Percentiles rank a stretch among this genome's conserved stretches.
These are phyloP conservation scores for Mus spretus DNA, from an alignment of 2,797 vertebrate species.

Conservation along the genomic window DNA sequence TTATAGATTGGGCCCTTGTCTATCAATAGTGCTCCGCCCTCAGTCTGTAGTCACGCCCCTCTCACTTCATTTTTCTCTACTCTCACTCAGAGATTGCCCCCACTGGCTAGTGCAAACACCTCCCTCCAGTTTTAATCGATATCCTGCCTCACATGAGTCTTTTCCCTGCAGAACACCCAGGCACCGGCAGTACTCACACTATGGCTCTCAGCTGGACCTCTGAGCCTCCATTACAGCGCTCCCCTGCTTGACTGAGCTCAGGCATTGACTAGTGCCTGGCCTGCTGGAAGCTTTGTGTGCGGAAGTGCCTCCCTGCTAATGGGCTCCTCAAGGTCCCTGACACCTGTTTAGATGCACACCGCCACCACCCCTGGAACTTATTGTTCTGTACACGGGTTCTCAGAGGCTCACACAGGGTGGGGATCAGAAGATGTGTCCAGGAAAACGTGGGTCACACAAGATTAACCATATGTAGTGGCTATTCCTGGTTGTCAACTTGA, in stretches of 20 bases:
- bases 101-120: accelerated
- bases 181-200: accelerated
- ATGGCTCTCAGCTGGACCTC: accelerated
- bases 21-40: accelerated
- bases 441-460: background rate
- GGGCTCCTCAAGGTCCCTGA: background rate
- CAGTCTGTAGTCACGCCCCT: background rate
- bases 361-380: background rate
- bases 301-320: background rate
- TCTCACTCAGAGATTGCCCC: background rate
- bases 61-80: background rate
- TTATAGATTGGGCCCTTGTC: background rate
- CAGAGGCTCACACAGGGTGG: background rate
- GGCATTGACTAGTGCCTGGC: background rate
- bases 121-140: background rate
- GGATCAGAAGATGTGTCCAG: background rate
- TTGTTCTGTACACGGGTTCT: background rate
- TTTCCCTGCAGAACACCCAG: background rate
- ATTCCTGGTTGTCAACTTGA: too few species aligned
- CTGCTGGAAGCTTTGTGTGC: background rate
- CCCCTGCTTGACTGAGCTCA: accelerated
- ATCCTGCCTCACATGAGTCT: accelerated
- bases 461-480: background rate
- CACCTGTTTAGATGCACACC: background rate
- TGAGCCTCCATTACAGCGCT: accelerated